Evolutionary conservation across 2,113 vertebrate species (phyloP), one percentile per base, ranked within the genome.

Genomic region (Mobula hypostoma): DNA sequence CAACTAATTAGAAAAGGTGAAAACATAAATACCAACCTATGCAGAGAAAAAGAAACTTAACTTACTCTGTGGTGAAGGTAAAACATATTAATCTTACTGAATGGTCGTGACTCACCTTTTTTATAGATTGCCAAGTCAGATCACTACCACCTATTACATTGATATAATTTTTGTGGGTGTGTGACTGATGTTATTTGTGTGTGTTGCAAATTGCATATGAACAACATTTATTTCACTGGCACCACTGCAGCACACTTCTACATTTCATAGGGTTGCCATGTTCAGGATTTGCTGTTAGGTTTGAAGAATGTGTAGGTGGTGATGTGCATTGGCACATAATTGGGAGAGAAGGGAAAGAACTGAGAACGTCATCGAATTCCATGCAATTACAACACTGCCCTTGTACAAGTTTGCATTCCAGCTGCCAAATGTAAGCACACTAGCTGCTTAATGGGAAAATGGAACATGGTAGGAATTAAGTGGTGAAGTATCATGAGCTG

Each of bases 241-340:
- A 66, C 29, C 61, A 90, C 29, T 90, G 29, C 29, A 32, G 7
- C 66, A 19, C 85, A 15, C 4, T 15, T 90, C 61, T 66, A 15
- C 19, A 90, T 21, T 90, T 66, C 85, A 7, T 8, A 90, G 32
- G 61, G 63, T 61, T 90, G 61, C 85, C 85, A 90, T 61, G 40
- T 90, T 88, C 27, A 32, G 32, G 85, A 29, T 63, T 63, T 66
- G 29, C 85, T 66, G 85, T 66, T 66, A 29, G 85, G 29, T 68
- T 90, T 90, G 85, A n/a, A 68, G 85, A 17, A 90, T 7, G 61
- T 90, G 85, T 90, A 66, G 85, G 85, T 66, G 85, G 85, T 90
- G 85, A 68, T 90, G 7, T 90, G 85, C 58, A 66, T 90, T 90
- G 58, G 85, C 85, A 66, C 61, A 90, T 66, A 15, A 66, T 90